Evolutionary conservation across 2,888 invertebrate species (phyloP), one percentile per base, ranked within the genome.

Genomic region (Tortrix viridana): DNA sequence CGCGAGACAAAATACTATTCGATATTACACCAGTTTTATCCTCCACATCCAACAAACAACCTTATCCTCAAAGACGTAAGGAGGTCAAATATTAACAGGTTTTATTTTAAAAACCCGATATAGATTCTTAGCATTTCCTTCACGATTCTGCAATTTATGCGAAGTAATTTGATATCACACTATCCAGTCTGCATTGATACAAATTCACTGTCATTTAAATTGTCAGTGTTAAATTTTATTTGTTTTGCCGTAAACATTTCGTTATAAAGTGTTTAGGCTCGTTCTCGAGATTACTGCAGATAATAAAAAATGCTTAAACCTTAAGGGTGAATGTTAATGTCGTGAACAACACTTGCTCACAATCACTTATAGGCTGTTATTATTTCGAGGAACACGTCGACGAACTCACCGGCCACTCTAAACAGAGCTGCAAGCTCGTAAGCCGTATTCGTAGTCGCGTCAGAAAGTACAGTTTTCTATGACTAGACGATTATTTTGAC

Each of bases 41-140:
- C 50, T 37, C 67, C 49, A 65, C 63, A 56, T 20, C 37, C 48
- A 43, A 72, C 56, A 65, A 67, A 65, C 54, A 59, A 54, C 74
- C 67, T 69, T 77, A 69, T 3, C 0, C 5, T 0, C 41, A 1
- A 50, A 32, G 2, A 1, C 18, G 53, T 65, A 67, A 67, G 65
- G 47, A 41, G 26, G 6, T 4, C 38, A 6, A 16, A 4, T n/a
- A 22, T 20, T 18, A 9, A 19, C 7, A 9, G 18, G 18, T 44
- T 65, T 61, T 38, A 50, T 41, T 32, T 32, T 12, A 32, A 32
- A 32, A 76, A 75, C 75, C 67, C 71, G 71, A 77, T 84, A 86
- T 85, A 85, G 79, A 83, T 84, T 81, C 79, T 79, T 74, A 77
- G 77, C 77, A 72, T 83, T 82, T 84, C 84, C 84, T 80, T 75